Base-by-base conservation (phyloP, 2,113 vertebrate genomes). In the Charadrius vociferus region DNA sequence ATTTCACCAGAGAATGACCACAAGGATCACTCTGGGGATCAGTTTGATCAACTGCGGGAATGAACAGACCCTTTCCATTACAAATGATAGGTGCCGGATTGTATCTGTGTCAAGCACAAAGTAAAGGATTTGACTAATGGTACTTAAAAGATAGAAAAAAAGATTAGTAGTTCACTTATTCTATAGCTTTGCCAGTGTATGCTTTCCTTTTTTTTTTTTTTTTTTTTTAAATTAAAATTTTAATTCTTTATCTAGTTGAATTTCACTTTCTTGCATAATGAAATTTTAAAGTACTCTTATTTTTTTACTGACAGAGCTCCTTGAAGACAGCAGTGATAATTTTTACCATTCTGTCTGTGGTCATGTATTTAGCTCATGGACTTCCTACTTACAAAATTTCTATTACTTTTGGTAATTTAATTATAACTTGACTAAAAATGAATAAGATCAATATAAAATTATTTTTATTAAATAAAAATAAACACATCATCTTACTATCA, bases 371-470 rank as follows among this genome's bases (percentile, higher is more conserved):
- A 72, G 30, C n/a, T 66, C 50, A 67, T 2, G 5, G 63, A 37
- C 6, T 58, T 78, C 39, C 52, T 50, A 62, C 27, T 41, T 34
- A 29, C 6, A 86, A 68, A 66, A 59, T 45, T 88, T 87, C 61
- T 56, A 88, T 58, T 62, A 6, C 16, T 88, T 95, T 88, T 79
- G 3, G 17, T 85, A 82, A 80, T 93, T 95, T 87, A 78, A 66
- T 94, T 90, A 26, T 53, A 70, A 32, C 11, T 36, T 80, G 19
- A 61, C 83, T 70, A 83, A 90, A 91, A 92, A 80, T 56, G 4
- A 63, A 73, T 68, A 49, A 3, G 4, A 53, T 88, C 14, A 43
- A 66, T 19, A 12, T 14, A 7, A 70, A 75, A 47, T 4, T 67
- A 47, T 37, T 75, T 81, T 59, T 56, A 79, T 47, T 73, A 70